Percentiles rank a stretch among this genome's conserved stretches.
These are phyloP conservation scores for Orthosia incerta DNA, from an alignment of 2,888 invertebrate species.

Conservation along the genomic window DNA sequence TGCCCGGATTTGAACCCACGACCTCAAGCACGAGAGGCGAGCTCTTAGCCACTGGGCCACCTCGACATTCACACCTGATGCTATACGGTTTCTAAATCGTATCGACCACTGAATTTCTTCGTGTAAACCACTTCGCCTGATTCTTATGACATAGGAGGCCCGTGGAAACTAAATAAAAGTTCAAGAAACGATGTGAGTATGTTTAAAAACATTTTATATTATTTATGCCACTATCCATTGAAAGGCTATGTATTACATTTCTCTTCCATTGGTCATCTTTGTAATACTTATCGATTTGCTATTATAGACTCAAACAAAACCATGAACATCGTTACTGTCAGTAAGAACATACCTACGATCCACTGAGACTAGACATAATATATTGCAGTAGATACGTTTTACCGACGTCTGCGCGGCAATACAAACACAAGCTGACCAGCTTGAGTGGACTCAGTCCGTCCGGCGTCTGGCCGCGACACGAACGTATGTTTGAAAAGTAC, in stretches of 20 bases:
- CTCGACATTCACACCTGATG: too few relatives aligned
- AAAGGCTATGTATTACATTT: conserved; percentile 30
- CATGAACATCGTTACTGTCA: background rate
- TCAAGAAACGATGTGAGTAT: background rate
- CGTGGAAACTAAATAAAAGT: background rate
- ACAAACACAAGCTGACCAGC: too few relatives aligned
- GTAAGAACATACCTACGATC: too few relatives aligned
- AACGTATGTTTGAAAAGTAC: too few relatives aligned
- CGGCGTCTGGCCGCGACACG: too few relatives aligned
- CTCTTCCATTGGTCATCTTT: background rate
- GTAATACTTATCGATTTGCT: conserved; percentile 11
- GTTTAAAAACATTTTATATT: conserved; percentile 18
- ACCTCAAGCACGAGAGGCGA: too few relatives aligned
- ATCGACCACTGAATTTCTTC: background rate
- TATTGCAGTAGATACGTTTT: too few relatives aligned
- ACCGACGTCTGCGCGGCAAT: too few relatives aligned
- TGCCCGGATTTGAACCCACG: too few relatives aligned
- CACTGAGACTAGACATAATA: too few relatives aligned
- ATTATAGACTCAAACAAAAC: conserved; percentile 11
- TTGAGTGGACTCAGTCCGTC: too few relatives aligned
- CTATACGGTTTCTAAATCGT: background rate
- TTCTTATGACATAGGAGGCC: background rate
- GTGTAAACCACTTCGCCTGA: background rate
- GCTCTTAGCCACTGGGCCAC: too few relatives aligned
- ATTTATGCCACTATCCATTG: conserved; percentile 23